Evolutionary conservation across 2,888 invertebrate genomes (phyloP).

Genomic region (Parnassius smintheus): DNA sequence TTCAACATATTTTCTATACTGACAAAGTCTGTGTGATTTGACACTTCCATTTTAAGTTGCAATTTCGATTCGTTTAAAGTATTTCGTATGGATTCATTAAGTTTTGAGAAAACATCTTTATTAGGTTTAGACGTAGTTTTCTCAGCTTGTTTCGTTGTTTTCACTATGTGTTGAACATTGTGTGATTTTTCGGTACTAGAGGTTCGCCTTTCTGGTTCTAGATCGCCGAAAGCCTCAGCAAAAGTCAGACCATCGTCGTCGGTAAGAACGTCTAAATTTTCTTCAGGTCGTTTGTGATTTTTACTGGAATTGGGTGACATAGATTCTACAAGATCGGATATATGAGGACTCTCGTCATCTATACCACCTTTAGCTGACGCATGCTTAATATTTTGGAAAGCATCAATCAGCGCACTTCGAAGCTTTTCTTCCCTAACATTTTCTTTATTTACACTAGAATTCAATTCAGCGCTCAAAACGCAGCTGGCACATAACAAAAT

Average conservation of each 20-base stretch:
- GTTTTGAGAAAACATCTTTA: constrained; percentile 54
- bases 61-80: constrained; percentile 66
- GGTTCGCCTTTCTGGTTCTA: constrained; percentile 45
- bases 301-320: constrained; percentile 43
- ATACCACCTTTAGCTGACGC: constrained; percentile 64
- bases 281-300: constrained; percentile 50
- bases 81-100: constrained; percentile 58
- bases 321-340: constrained; percentile 64
- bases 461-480: constrained; percentile 52
- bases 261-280: constrained; percentile 62
- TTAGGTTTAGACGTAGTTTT: constrained; percentile 54
- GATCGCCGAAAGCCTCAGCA: constrained; percentile 56
- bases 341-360: constrained; percentile 56
- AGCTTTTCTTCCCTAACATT: constrained; percentile 69
- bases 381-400: constrained; percentile 73
- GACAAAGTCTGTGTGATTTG: constrained; percentile 36
- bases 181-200: constrained; percentile 68
- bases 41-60: constrained; percentile 39
- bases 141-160: constrained; percentile 54
- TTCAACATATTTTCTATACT: constrained; percentile 79
- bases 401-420: constrained; percentile 68
- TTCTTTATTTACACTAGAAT: constrained; percentile 50
- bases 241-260: constrained; percentile 70
- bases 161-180: constrained; percentile 73
- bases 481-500: constrained; percentile 53